Evolutionary conservation across 2,888 invertebrate genomes (phyloP).

Genomic region (Imbricaverruca yamaguchii): DNA sequence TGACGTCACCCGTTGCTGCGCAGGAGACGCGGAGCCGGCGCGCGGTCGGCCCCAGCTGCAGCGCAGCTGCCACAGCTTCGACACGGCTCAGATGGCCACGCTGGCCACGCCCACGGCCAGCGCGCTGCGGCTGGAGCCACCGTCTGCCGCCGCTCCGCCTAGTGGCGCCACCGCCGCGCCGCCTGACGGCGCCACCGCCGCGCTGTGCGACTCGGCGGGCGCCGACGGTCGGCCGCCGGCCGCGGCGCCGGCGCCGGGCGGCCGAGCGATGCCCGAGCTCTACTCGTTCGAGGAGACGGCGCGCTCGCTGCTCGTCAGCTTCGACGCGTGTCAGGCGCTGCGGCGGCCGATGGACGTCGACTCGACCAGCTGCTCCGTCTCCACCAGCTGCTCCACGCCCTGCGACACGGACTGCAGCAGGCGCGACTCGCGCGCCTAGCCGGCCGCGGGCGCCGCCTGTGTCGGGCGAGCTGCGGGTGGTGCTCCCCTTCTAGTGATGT

Average conservation of each 20-base stretch:
- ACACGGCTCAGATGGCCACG: background rate
- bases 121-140: background rate
- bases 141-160: background rate
- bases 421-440: background rate
- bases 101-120: background rate
- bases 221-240: background rate
- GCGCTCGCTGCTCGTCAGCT: background rate
- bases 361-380: constrained; percentile 14
- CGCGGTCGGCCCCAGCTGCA: background rate
- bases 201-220: background rate
- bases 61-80: background rate
- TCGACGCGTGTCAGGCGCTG: background rate
- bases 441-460: background rate
- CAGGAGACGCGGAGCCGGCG: too few relatives aligned
- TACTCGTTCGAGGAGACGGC: constrained; percentile 11
- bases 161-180: background rate
- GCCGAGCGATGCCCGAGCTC: background rate
- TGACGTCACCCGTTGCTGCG: too few relatives aligned
- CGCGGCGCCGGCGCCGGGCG: background rate
- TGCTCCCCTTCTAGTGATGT: too few relatives aligned
- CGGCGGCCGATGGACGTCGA: constrained; percentile 8
- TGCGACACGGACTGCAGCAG: background rate
- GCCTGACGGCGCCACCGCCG: background rate
- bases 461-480: too few relatives aligned
- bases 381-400: background rate